A percentile compares a stretch with the other conserved stretches of the same genome.
Conservation (phyloP, 2,888 invertebrate species). For the Helleia helle region DNA sequence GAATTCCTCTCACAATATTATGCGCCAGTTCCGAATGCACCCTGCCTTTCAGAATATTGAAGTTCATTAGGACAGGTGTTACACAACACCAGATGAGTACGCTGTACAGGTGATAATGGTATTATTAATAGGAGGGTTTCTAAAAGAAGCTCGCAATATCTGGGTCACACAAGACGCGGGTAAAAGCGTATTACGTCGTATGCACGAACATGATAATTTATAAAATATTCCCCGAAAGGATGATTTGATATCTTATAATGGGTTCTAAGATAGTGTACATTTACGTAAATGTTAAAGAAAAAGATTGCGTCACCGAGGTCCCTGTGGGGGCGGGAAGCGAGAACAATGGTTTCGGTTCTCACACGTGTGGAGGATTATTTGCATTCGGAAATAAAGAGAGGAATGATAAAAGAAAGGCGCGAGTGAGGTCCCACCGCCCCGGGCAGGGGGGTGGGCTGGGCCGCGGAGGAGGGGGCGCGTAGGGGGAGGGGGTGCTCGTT, state of each 20-base stretch:
- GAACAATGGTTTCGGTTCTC: constrained; percentile 76
- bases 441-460: constrained; percentile 68
- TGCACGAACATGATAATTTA: no score
- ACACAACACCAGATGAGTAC: no score
- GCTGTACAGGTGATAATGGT: no score
- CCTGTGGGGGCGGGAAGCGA: constrained; percentile 61
- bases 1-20: no score
- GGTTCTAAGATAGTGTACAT: constrained; percentile 46
- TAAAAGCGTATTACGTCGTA: no score
- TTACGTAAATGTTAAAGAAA: constrained; percentile 67
- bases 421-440: constrained; percentile 70
- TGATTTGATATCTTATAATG: constrained; percentile 26
- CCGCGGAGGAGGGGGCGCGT: constrained; percentile 36
- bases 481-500: constrained; percentile 61
- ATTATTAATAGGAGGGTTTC: no score
- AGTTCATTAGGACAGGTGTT: no score
- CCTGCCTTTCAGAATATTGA: no score
- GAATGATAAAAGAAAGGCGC: constrained; percentile 75
- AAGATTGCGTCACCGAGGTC: constrained; percentile 73
- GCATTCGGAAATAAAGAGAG: constrained; percentile 76
- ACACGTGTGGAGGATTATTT: constrained; percentile 76
- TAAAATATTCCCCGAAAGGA: constrained; percentile 10
- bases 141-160: no score
- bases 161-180: no score
- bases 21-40: no score